phyloP scores from a whole-genome alignment of 2,113 vertebrate species.

The Microcebus murinus region DNA sequence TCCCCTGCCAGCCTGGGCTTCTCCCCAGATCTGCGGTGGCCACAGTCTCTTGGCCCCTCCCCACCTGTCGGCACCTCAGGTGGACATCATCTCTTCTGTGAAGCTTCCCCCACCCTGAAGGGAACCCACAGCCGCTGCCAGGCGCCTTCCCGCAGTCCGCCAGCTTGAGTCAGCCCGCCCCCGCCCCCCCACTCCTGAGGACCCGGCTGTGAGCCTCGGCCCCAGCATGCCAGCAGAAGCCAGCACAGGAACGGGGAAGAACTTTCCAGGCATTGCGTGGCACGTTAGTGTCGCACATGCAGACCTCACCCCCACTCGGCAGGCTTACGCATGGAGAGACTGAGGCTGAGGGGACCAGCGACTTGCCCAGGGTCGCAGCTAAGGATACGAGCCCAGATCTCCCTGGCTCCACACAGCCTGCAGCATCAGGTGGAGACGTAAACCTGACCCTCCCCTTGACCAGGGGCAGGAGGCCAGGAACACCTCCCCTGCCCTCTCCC shows the following conservation, averaged over 20 bases:
- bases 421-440: not conserved
- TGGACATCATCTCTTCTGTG: not conserved
- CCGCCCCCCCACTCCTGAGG: not conserved
- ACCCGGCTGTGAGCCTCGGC: not conserved
- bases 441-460: not conserved
- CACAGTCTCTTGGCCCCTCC: too few species aligned
- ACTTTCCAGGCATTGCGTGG: fast-evolving
- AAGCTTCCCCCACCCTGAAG: not conserved
- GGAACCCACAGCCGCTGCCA: not conserved
- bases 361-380: not conserved
- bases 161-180: too few species aligned
- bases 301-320: not conserved
- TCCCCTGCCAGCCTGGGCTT: not conserved
- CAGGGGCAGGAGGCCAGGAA: not conserved
- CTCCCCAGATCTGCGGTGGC: not conserved
- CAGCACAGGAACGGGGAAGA: not conserved
- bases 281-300: not conserved
- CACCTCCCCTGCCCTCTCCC: not conserved
- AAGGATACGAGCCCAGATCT: not conserved
- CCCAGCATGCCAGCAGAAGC: not conserved
- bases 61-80: not conserved
- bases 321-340: not conserved
- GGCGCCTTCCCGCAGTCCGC: not conserved
- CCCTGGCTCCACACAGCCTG: not conserved
- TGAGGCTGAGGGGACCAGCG: not conserved